A percentile compares a stretch with the other conserved stretches of the same genome.
These are phyloP conservation scores for Pristionchus japonicus DNA, from an alignment of 2,888 invertebrate genomes.

Conservation along the genomic window DNA sequence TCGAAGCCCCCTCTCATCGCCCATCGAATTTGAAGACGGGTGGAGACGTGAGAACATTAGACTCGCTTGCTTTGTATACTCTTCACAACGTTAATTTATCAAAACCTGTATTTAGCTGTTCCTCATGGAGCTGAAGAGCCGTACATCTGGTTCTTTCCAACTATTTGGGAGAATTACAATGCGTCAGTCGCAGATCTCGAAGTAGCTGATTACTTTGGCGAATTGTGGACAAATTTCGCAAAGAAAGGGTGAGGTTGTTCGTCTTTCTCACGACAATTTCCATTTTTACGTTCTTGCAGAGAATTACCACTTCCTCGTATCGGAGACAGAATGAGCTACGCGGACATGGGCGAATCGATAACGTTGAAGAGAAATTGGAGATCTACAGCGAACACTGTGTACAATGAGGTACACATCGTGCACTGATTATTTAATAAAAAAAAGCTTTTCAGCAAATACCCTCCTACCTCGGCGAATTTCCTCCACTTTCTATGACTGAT, in stretches of 20 bases:
- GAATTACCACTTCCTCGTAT: not conserved
- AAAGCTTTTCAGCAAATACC: not conserved
- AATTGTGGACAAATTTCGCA: not conserved
- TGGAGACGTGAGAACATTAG: constrained; percentile 24
- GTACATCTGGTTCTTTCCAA: not conserved
- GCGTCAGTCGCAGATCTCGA: not conserved
- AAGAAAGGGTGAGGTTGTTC: not conserved
- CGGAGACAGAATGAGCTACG: not conserved
- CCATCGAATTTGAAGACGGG: not conserved
- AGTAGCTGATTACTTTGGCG: not conserved
- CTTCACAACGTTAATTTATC: no score
- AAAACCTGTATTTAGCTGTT: not conserved
- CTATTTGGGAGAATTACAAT: not conserved
- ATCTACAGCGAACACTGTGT: not conserved
- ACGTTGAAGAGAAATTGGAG: not conserved
- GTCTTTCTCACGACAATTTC: no score
- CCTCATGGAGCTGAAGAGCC: not conserved
- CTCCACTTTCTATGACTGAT: not conserved
- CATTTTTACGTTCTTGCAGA: not conserved
- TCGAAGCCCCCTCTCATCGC: not conserved
- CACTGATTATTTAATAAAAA: no score
- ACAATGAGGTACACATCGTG: not conserved
- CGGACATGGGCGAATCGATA: not conserved
- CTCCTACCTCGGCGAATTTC: not conserved
- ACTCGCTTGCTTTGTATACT: no score